phyloP scores from a whole-genome alignment of 2,888 invertebrate genomes.

The Ochlodes sylvanus region DNA sequence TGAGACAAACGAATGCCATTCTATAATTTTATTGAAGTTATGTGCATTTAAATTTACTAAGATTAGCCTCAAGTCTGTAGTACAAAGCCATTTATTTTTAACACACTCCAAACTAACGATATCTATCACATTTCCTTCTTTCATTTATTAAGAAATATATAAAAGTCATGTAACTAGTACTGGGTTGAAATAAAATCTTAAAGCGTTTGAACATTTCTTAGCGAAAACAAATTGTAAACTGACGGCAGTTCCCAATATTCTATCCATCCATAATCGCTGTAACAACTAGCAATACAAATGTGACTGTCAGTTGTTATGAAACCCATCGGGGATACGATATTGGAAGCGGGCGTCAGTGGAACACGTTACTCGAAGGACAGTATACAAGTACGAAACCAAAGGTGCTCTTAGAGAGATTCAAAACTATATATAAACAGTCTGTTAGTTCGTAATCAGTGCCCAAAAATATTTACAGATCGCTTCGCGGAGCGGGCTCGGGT shows the following conservation, averaged over 20 bases:
- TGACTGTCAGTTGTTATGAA: too few species aligned
- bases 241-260: too few species aligned
- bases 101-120: background rate
- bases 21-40: background rate
- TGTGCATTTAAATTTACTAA: background rate
- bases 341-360: too few species aligned
- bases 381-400: conserved; percentile 38
- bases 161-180: conserved; percentile 19
- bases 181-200: background rate
- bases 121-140: conserved; percentile 33
- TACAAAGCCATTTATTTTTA: conserved; percentile 1
- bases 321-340: too few species aligned
- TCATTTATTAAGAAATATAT: conserved; percentile 32
- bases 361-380: conserved; percentile 1
- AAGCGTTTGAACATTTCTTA: background rate
- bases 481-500: conserved; percentile 62
- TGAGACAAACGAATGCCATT: too few species aligned
- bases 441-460: conserved; percentile 70
- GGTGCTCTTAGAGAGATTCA: conserved; percentile 78
- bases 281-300: too few species aligned
- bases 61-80: background rate
- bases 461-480: conserved; percentile 70
- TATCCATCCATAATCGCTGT: too few species aligned
- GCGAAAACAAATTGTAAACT: background rate
- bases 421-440: conserved; percentile 74